These are phyloP conservation scores for Hapalemur alaotrensis DNA, from an alignment of 2,797 vertebrate species.

Conservation along the genomic window DNA sequence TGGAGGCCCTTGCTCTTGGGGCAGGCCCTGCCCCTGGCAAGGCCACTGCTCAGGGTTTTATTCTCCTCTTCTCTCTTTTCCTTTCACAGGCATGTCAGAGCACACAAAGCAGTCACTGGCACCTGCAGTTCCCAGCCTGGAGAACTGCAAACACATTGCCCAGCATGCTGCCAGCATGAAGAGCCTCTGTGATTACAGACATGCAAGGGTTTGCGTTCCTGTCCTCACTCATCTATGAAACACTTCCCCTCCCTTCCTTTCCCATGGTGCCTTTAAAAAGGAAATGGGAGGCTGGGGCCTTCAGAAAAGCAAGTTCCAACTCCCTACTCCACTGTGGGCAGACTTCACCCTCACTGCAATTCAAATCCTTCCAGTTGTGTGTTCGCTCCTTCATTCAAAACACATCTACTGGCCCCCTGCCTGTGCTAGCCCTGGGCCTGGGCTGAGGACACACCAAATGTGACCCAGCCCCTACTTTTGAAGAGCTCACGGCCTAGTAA, in stretches of 20 bases:
- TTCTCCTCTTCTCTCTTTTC: conserved; percentile 4
- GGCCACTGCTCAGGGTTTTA: neutral
- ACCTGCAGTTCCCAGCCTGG: conserved; percentile 29
- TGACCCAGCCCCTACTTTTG: neutral
- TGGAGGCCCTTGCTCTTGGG: neutral
- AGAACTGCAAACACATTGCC: neutral
- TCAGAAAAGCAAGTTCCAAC: conserved; percentile 25
- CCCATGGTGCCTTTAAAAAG: conserved; percentile 47
- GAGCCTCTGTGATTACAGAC: conserved; percentile 41
- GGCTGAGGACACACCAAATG: neutral
- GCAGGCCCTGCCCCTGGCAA: neutral
- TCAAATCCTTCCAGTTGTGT: neutral
- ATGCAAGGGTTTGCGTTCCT: neutral
- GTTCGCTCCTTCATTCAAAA: conserved; percentile 37
- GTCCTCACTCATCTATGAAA: neutral
- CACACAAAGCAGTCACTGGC: conserved; percentile 36
- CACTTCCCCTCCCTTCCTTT: neutral
- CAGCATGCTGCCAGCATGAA: conserved; percentile 14
- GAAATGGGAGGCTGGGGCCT: neutral
- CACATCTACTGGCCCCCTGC: neutral
- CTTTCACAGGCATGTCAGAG: conserved; percentile 30
- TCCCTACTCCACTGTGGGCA: neutral
- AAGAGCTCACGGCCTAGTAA: conserved; percentile 28
- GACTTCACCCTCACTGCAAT: neutral
- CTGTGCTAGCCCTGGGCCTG: neutral